These are phyloP conservation scores for Periplaneta americana DNA, from an alignment of 1,140 invertebrate species.

Conservation along the genomic window DNA sequence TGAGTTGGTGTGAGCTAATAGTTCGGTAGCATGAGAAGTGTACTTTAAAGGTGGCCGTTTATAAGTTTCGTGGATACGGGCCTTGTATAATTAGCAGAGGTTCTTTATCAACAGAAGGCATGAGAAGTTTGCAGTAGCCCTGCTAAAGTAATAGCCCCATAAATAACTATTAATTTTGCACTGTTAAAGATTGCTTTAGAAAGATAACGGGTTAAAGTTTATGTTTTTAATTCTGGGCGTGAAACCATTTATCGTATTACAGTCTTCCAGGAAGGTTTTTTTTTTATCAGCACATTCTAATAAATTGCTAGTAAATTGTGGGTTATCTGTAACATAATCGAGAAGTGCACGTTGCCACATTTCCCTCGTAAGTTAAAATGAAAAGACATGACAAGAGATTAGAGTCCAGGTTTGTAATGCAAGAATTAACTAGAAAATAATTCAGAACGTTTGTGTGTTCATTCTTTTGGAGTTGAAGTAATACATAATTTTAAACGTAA, in stretches of 20 bases:
- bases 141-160: background rate
- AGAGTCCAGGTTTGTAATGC: no score
- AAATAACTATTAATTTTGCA: background rate
- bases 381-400: background rate
- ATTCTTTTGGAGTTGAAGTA: no score
- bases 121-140: no score
- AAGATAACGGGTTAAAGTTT: background rate
- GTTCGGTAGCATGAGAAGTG: no score
- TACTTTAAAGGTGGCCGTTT: no score
- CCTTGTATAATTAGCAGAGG: no score
- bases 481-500: no score
- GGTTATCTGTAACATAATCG: background rate
- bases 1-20: no score
- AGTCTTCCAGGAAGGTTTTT: background rate
- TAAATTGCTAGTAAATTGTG: background rate
- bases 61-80: no score
- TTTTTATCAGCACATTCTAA: background rate
- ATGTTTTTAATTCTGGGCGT: background rate
- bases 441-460: no score
- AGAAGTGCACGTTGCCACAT: background rate
- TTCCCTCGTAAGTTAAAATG: background rate
- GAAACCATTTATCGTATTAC: background rate
- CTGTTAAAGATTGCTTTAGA: background rate
- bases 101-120: no score
- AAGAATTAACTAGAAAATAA: no score